Conservation (phyloP, 2,888 invertebrate species). For the Pseudoips prasinana region DNA sequence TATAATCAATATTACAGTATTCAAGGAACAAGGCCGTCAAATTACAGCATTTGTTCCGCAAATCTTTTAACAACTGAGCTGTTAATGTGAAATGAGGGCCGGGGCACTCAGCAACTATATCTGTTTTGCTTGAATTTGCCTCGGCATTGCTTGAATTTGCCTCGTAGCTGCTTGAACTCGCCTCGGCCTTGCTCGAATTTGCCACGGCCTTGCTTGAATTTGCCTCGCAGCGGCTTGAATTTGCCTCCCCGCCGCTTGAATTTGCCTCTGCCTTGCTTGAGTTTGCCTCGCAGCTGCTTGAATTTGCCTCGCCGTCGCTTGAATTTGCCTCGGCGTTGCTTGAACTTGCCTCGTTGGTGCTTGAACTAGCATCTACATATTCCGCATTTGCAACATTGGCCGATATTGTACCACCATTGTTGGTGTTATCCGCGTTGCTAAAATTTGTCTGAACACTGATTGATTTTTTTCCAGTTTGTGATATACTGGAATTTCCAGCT, state of each 20-base stretch:
- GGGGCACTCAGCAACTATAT: conserved; percentile 33
- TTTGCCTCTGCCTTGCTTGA: background rate
- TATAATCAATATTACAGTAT: conserved; percentile 75
- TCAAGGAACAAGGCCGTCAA: conserved; percentile 71
- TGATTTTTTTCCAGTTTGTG: too few species aligned
- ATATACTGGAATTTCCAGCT: too few species aligned
- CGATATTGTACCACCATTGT: background rate
- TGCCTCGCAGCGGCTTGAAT: too few species aligned
- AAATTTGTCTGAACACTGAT: background rate
- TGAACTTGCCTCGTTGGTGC: too few species aligned
- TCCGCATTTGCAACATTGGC: too few species aligned
- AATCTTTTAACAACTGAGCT: conserved; percentile 41
- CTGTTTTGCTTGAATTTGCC: background rate
- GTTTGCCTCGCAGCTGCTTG: background rate
- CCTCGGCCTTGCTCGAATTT: too few species aligned
- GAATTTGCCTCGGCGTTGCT: background rate
- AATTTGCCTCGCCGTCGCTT: background rate
- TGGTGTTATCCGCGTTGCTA: background rate
- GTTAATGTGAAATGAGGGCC: conserved; percentile 56
- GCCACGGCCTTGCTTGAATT: too few species aligned
- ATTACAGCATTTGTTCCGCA: conserved; percentile 54
- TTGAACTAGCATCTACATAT: too few species aligned
- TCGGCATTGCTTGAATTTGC: background rate
- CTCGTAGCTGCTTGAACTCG: background rate
- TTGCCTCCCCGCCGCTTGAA: too few species aligned